A percentile compares a stretch with the other conserved stretches of the same genome.
These are phyloP conservation scores for Drymodes brunneopygia DNA, from an alignment of 2,113 vertebrate genomes.

Conservation along the genomic window DNA sequence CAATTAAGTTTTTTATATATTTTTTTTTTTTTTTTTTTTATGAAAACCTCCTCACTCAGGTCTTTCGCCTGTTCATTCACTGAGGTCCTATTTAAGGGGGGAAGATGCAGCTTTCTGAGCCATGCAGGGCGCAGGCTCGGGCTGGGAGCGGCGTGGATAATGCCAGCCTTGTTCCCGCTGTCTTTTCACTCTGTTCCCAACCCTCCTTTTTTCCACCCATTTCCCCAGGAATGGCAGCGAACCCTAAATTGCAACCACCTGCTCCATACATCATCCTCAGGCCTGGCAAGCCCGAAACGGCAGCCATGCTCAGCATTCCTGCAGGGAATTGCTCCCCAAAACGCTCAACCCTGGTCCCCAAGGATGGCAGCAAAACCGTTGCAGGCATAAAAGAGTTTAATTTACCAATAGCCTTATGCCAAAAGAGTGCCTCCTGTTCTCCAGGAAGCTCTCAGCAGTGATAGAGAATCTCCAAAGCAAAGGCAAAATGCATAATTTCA, in stretches of 20 bases:
- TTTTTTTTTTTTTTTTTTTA: neutral
- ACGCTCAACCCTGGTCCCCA: neutral
- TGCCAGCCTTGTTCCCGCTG: slow-evolving; percentile 58
- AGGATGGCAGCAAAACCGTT: neutral
- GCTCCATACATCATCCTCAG: slow-evolving; percentile 22
- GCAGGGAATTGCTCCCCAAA: neutral
- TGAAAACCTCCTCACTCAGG: slow-evolving; percentile 31
- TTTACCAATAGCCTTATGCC: neutral
- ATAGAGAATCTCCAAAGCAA: neutral
- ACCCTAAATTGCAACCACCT: slow-evolving; percentile 62
- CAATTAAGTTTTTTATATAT: slow-evolving; percentile 34
- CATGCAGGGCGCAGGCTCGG: neutral
- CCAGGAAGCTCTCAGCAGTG: neutral
- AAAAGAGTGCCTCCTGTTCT: neutral
- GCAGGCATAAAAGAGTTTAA: neutral
- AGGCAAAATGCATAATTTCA: neutral
- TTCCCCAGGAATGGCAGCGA: slow-evolving; percentile 40
- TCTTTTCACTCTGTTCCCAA: slow-evolving; percentile 53
- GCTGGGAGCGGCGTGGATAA: slow-evolving; percentile 13
- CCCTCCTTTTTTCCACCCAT: slow-evolving; percentile 44
- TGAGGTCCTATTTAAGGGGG: slow-evolving; percentile 26
- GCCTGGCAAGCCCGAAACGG: neutral
- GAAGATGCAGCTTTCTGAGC: slow-evolving; percentile 21
- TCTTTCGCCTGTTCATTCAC: slow-evolving; percentile 57
- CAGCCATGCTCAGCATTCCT: neutral